A percentile compares a stretch with the other conserved stretches of the same genome.
Conservation (phyloP, 2,888 invertebrate genomes). For the Lepetodrilus schrolli region DNA sequence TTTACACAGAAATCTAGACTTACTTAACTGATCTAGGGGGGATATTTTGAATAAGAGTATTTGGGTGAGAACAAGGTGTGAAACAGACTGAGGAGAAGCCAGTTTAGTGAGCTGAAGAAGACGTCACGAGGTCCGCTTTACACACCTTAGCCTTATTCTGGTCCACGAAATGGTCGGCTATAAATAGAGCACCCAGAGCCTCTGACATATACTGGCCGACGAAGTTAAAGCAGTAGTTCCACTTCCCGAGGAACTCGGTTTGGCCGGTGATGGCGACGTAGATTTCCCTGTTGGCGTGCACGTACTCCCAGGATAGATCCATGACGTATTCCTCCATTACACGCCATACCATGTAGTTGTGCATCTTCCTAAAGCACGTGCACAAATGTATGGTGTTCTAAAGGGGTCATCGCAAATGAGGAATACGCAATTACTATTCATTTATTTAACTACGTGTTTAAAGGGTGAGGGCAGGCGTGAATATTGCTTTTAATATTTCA, state of each 20-base stretch:
- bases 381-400: not conserved
- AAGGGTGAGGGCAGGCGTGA: too few species aligned
- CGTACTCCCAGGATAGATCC: slow-evolving; percentile 77
- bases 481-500: too few species aligned
- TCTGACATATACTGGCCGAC: slow-evolving; percentile 48
- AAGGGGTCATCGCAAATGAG: too few species aligned
- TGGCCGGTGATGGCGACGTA: slow-evolving; percentile 51
- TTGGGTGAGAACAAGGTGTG: too few species aligned
- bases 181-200: slow-evolving; percentile 59
- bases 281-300: slow-evolving; percentile 60
- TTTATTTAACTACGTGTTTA: too few species aligned
- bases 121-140: too few species aligned
- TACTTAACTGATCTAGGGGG: too few species aligned
- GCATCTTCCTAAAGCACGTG: slow-evolving; percentile 75
- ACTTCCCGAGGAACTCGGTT: slow-evolving; percentile 57
- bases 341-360: slow-evolving; percentile 80
- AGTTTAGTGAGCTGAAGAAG: too few species aligned
- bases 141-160: slow-evolving; percentile 56
- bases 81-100: too few species aligned
- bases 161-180: slow-evolving; percentile 56
- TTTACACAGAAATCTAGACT: too few species aligned
- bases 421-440: too few species aligned
- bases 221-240: slow-evolving; percentile 59
- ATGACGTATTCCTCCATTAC: slow-evolving; percentile 78
- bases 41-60: too few species aligned